Base-by-base conservation (phyloP, 2,113 vertebrate genomes). In the Serinus canaria region DNA sequence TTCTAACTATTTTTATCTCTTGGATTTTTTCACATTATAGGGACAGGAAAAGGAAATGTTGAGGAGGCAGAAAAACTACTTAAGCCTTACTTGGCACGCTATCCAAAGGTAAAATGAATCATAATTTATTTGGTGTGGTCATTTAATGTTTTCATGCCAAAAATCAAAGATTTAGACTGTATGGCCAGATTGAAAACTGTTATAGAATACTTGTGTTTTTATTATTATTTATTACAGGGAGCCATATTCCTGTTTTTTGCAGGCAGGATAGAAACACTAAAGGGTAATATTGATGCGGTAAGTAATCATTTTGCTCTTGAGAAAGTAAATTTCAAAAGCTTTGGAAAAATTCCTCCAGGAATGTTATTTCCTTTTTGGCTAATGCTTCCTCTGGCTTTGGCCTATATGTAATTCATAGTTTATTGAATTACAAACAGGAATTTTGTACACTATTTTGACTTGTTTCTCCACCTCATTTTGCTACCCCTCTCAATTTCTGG, bases 201-300 rank as follows among this genome's bases (percentile, higher is more conserved):
- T 93, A 92, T 15, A 79, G 92, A 95, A 95, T 87, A 79, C 90
- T 91, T 95, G 62, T 95, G 46, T 97, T 96, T 95, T 95, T 91
- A 82, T 87, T 96, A 88, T 93, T 93, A 92, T 69, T 97, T 88
- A 96, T 96, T 96, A 83, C 96, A 99, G 99, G 99, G 99, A 28
- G 99, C 99, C 94, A 99, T 99, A 98, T 99, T 99, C 98, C 98
- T 99, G 96, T 99, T 99, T 97, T 99, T 99, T 70, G 99, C 99
- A 58, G 99, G 99, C 81, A 98, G 99, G 97, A 99, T 99, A 95
- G 99, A 99, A 97, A 99, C 98, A 88, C 99, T 99, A 75, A 99
- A 99, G 98, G 99, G 99, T 97, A 99, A 99, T 93, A 96, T 99
- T 92, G 99, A 99, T 85, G 96, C 93, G 89, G 99, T 99, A 97